phyloP scores from a whole-genome alignment of 2,113 vertebrate species.

The Rhinoderma darwinii region DNA sequence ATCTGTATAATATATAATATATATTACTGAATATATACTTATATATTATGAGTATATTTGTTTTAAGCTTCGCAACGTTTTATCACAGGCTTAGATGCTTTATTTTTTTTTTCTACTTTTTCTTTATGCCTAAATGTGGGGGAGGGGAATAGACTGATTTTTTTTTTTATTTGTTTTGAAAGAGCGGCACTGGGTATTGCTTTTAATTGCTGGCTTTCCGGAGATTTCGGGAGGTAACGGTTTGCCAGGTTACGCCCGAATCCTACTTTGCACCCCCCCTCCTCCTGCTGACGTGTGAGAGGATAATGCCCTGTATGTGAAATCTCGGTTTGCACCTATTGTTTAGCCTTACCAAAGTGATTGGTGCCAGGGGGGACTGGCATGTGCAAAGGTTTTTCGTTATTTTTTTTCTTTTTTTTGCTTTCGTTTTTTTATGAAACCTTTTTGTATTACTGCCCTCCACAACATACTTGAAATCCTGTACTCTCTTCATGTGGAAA shows the following conservation, averaged over 20 bases:
- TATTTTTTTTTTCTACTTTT: background rate
- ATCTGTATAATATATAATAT: conserved; percentile 8
- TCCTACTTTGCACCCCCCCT: background rate
- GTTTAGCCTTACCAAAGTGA: conserved; percentile 81
- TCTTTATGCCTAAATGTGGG: background rate
- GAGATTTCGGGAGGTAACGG: background rate
- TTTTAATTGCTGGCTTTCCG: conserved; percentile 8
- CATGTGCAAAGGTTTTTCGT: conserved; percentile 46
- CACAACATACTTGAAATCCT: conserved; percentile 75
- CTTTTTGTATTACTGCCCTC: conserved; percentile 77
- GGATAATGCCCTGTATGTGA: background rate
- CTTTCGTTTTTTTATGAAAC: conserved; percentile 56
- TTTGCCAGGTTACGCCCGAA: background rate
- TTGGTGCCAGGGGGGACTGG: conserved; percentile 70
- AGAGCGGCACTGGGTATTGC: background rate
- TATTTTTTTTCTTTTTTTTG: background rate
- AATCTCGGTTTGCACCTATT: conserved; percentile 72
- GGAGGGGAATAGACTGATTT: background rate
- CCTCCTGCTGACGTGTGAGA: background rate
- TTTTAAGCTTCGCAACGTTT: conserved; percentile 22
- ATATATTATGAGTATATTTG: conserved; percentile 14
- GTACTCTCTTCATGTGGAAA: conserved; percentile 77
- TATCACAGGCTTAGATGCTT: conserved; percentile 22
- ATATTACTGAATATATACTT: conserved; percentile 7
- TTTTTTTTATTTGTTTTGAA: background rate